Percentiles rank a stretch among this genome's conserved stretches.
Conservation (phyloP, 2,888 invertebrate genomes). For the Carabus problematicus region DNA sequence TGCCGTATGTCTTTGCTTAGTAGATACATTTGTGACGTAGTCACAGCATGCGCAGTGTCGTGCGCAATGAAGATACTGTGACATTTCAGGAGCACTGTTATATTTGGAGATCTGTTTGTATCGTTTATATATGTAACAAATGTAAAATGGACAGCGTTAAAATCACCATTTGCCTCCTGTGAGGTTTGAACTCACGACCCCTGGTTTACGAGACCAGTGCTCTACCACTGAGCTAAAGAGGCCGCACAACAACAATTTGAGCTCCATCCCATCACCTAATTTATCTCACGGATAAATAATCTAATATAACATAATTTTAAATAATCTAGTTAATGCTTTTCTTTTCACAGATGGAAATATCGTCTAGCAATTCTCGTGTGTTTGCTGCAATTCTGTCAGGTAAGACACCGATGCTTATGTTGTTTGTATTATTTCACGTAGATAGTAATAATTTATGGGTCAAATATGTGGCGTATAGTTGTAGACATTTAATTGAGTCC, state of each 20-base stretch:
- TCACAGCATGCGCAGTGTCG: too few relatives aligned
- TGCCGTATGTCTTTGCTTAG: too few relatives aligned
- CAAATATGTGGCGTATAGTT: not conserved
- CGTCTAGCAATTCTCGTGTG: slow-evolving; percentile 41
- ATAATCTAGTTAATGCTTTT: slow-evolving; percentile 10
- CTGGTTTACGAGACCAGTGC: slow-evolving; percentile 71
- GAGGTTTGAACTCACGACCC: slow-evolving; percentile 70
- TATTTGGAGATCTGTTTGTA: not conserved
- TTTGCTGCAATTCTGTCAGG: slow-evolving; percentile 40
- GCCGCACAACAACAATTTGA: slow-evolving; percentile 46
- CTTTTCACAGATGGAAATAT: slow-evolving; percentile 45
- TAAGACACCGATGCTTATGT: slow-evolving; percentile 22
- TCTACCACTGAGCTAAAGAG: slow-evolving; percentile 70
- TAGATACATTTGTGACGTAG: too few relatives aligned
- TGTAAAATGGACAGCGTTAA: not conserved
- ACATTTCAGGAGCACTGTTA: not conserved
- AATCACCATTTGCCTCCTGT: slow-evolving; percentile 61
- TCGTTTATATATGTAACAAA: not conserved
- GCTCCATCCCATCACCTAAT: too few relatives aligned
- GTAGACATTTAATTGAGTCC: slow-evolving; percentile 31
- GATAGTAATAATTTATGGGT: slow-evolving; percentile 1
- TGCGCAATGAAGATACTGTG: not conserved
- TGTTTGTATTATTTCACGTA: slow-evolving; percentile 12
- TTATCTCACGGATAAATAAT: not conserved
- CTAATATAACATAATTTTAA: not conserved